phyloP scores from a whole-genome alignment of 53 echinoderm and acorn worm genomes.

The Stichopus horrens region DNA sequence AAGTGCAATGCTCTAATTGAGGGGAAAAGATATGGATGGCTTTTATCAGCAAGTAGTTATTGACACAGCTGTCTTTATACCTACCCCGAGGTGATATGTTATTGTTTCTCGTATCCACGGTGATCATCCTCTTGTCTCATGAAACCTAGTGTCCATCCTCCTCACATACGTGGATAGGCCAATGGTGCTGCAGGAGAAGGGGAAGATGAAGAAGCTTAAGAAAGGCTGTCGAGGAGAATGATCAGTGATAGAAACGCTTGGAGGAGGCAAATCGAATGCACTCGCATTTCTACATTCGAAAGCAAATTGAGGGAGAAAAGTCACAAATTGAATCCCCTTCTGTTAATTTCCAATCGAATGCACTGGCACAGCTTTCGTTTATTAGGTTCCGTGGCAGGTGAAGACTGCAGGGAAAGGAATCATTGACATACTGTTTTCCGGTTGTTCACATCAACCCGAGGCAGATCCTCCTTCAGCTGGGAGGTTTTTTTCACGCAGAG shows the following conservation, averaged over 20 bases:
- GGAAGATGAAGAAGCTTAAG: background rate
- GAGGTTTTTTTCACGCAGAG: no score
- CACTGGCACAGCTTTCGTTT: background rate
- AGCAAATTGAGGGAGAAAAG: background rate
- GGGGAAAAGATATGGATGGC: slow-evolving; percentile 6
- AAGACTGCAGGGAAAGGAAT: background rate
- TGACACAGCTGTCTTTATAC: slow-evolving; percentile 35
- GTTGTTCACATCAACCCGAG: background rate
- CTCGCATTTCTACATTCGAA: background rate
- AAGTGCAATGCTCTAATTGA: slow-evolving; percentile 14
- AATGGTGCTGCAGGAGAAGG: background rate
- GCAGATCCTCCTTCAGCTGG: no score
- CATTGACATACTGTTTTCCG: background rate
- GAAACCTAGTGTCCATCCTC: background rate
- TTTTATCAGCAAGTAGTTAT: slow-evolving; percentile 14
- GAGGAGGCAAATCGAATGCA: background rate
- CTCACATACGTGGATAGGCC: background rate
- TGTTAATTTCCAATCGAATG: slow-evolving; percentile 6
- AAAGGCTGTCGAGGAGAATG: no score
- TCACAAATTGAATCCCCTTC: background rate
- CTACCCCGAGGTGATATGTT: background rate
- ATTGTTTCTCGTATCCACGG: slow-evolving; percentile 3
- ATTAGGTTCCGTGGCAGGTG: slow-evolving; percentile 2
- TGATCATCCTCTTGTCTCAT: background rate
- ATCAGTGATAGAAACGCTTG: background rate